Conservation (phyloP, 23 tunicate species). For the Botrylloides violaceus region DNA sequence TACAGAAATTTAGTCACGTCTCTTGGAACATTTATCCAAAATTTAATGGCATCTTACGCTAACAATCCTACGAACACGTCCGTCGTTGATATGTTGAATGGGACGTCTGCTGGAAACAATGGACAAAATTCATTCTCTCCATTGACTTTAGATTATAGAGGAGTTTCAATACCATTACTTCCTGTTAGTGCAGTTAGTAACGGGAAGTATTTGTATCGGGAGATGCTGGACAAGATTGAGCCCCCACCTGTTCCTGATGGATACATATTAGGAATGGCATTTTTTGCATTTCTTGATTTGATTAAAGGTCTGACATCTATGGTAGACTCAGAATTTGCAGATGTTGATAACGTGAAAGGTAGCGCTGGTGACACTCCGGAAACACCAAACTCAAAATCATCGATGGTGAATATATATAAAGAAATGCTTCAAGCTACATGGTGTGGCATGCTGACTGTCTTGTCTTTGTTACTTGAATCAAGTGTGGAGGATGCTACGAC, state of each 20-base stretch:
- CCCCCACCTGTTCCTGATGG: conserved; percentile 79
- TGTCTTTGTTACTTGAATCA: conserved; percentile 68
- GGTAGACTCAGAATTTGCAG: conserved; percentile 14
- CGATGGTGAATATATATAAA: not conserved
- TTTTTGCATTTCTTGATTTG: conserved; percentile 57
- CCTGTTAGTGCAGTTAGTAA: conserved; percentile 35
- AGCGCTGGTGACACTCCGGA: not conserved
- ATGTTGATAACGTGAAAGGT: not conserved
- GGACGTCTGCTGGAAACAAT: not conserved
- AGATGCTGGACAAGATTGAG: conserved; percentile 80
- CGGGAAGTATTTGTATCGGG: conserved; percentile 57
- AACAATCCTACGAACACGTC: not conserved
- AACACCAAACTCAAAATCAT: not conserved
- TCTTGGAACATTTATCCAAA: conserved; percentile 58
- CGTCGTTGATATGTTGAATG: conserved; percentile 1
- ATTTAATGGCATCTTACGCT: conserved; percentile 34
- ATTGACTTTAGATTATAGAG: conserved; percentile 52
- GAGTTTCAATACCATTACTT: conserved; percentile 42
- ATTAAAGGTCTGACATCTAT: conserved; percentile 59
- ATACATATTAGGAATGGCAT: conserved; percentile 79
- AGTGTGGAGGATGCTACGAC: conserved; percentile 73
- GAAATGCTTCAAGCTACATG: conserved; percentile 72
- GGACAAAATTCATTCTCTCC: conserved; percentile 2
- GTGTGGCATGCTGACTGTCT: conserved; percentile 47
- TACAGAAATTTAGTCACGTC: conserved; percentile 73